Conservation (phyloP, 2,888 invertebrate genomes). For the Octodonta nipae region DNA sequence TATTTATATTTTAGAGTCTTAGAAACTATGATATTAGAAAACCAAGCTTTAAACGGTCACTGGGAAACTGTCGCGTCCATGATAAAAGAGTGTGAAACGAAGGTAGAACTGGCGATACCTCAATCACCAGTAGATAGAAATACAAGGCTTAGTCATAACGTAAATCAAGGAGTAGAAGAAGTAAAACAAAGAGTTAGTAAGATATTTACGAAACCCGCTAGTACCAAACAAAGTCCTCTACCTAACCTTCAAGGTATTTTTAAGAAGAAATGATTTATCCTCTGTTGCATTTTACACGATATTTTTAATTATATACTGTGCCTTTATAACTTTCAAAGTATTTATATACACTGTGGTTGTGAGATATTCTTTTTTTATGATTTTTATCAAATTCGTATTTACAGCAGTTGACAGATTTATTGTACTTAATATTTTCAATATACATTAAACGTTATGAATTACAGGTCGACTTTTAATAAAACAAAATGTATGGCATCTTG, state of each 20-base stretch:
- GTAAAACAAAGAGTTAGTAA: conserved; percentile 47
- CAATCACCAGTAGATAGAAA: conserved; percentile 10
- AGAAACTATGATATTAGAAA: conserved; percentile 37
- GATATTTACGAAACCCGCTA: conserved; percentile 39
- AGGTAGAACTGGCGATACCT: conserved; percentile 24
- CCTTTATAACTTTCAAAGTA: too few relatives aligned
- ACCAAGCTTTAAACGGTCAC: conserved; percentile 35
- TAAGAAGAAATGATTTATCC: conserved; percentile 32
- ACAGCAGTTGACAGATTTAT: too few relatives aligned
- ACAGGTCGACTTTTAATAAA: too few relatives aligned
- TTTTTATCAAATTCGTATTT: too few relatives aligned
- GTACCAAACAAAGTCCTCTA: conserved; percentile 30
- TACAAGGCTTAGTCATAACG: conserved; percentile 27
- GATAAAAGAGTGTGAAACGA: conserved; percentile 41
- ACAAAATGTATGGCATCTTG: too few relatives aligned
- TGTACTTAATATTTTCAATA: too few relatives aligned
- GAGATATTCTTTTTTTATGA: too few relatives aligned
- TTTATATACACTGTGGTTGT: too few relatives aligned
- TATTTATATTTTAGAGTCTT: conserved; percentile 30
- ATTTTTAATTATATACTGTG: too few relatives aligned
- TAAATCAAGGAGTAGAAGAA: conserved; percentile 45
- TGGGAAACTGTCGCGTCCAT: conserved; percentile 40
- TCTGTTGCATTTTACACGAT: too few relatives aligned
- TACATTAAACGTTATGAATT: too few relatives aligned
- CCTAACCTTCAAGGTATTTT: conserved; percentile 36